Conservation (phyloP, 2,888 invertebrate genomes). For the Athrips mouffetella region DNA sequence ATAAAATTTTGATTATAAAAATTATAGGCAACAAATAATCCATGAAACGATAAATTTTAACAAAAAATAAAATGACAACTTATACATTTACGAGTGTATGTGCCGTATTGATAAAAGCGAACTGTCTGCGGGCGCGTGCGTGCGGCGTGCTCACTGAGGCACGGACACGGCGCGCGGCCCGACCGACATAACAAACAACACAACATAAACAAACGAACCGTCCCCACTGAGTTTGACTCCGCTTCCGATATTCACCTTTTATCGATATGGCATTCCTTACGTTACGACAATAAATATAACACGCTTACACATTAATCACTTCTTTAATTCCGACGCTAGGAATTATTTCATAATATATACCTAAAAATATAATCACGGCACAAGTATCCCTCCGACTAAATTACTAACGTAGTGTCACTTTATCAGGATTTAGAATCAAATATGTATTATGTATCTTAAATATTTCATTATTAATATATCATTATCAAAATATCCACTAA, state of each 20-base stretch:
- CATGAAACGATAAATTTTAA: constrained; percentile 75
- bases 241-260: constrained; percentile 75
- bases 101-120: constrained; percentile 79
- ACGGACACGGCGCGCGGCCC: constrained; percentile 32
- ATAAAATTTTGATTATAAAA: constrained; percentile 77
- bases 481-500: constrained; percentile 80
- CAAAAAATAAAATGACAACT: constrained; percentile 73
- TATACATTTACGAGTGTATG: constrained; percentile 70
- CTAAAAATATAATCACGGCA: constrained; percentile 80
- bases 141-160: not conserved
- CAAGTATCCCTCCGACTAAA: constrained; percentile 79
- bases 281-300: constrained; percentile 79
- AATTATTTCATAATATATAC: constrained; percentile 79
- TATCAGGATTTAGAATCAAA: constrained; percentile 80
- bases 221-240: constrained; percentile 75
- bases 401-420: constrained; percentile 78
- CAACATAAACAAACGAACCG: constrained; percentile 52
- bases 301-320: constrained; percentile 79
- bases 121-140: constrained; percentile 33
- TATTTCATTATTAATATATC: constrained; percentile 79
- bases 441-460: constrained; percentile 79
- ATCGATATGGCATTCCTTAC: constrained; percentile 79
- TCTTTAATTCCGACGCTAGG: constrained; percentile 79
- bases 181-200: constrained; percentile 61
- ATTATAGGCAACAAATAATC: constrained; percentile 75